Evolutionary conservation across 2,797 vertebrate species (phyloP), one percentile per base, ranked within the genome.

Genomic region (Acanthopagrus latus): DNA sequence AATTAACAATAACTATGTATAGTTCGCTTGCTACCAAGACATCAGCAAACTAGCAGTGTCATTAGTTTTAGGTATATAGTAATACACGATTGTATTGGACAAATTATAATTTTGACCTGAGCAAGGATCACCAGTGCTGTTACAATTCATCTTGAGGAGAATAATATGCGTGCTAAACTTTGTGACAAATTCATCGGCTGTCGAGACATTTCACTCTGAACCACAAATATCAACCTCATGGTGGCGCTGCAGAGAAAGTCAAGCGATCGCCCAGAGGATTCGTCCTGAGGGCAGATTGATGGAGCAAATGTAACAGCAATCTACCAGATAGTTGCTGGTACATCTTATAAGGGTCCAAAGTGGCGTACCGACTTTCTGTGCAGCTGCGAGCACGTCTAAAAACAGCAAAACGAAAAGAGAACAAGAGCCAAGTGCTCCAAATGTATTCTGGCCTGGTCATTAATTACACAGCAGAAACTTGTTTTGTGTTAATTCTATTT

Each of bases 401-500:
- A 55, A 56, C 25, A 54, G 25, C 17, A n/a, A 41, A 50, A 62
- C 9, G 0, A 47, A 56, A 54, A 46, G 17, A 7, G 5, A 68
- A 21, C 17, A 48, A 64, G 29, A 74, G 47, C 47, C 18, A 70
- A 20, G 17, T 17, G 2, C 55, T 73, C 66, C 80, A 72, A 65
- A 80, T 81, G 72, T 82, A 75, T 27, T 76, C 69, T 47, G 0
- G 12, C 29, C 54, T 46, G 51, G 47, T 74, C 72, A 80, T 78
- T 77, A 74, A 64, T 20, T 7, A 17, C 66, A 72, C 47, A 38
- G 51, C 72, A 71, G 21, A 72, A 9, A 48, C 65, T 14, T 56
- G 43, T 75, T 89, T 67, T 71, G 65, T 71, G 51, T 71, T 82
- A 64, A n/a, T 84, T 72, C 72, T 76, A 44, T 81, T 80, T 75